Percentiles rank a stretch among this genome's conserved stretches.
Evolutionary conservation across 2,797 vertebrate genomes (phyloP).

Genomic region (Malacoraja senta): DNA sequence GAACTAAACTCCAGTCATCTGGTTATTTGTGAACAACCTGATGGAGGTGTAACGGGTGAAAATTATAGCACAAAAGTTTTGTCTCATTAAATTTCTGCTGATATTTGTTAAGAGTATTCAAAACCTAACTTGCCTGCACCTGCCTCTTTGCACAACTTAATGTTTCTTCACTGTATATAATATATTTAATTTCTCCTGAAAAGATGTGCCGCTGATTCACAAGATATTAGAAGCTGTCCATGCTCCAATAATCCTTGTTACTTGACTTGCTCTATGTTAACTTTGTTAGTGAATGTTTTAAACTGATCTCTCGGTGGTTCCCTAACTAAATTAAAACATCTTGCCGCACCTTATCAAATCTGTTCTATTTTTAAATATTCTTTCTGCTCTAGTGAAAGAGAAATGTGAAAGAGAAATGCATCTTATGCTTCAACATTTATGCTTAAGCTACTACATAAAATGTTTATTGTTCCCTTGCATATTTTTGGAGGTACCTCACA

Average conservation of each 20-base stretch:
- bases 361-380: background rate
- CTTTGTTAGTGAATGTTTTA: background rate
- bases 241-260: background rate
- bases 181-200: background rate
- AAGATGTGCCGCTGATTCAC: background rate
- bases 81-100: background rate
- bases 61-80: background rate
- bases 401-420: background rate
- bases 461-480: no score
- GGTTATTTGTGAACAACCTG: background rate
- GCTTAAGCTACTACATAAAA: background rate
- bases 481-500: no score
- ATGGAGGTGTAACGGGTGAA: background rate
- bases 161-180: background rate
- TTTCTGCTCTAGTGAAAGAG: background rate
- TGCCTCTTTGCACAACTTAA: background rate
- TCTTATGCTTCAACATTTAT: background rate
- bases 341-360: background rate
- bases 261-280: no score
- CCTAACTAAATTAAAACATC: background rate
- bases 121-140: background rate
- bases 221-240: background rate
- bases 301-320: background rate
- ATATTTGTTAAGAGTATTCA: background rate
- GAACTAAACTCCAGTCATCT: no score